These are phyloP conservation scores for Phrynocephalus forsythii DNA, from an alignment of 2,797 vertebrate genomes.

Conservation along the genomic window DNA sequence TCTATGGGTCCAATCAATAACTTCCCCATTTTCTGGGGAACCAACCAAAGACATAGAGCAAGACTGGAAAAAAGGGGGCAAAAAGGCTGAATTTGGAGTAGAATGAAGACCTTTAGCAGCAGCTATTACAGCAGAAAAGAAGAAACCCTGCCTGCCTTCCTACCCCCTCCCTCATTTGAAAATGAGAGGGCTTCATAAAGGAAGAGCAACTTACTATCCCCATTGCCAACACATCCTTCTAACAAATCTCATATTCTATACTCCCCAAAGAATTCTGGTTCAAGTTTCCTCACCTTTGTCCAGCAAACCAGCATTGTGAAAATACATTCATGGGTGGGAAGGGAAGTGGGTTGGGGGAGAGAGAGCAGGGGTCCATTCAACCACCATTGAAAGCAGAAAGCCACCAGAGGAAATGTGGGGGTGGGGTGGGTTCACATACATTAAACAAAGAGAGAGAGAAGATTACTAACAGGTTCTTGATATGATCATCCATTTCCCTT, in stretches of 20 bases:
- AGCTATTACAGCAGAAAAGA: too few relatives aligned
- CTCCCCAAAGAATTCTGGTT: neutral
- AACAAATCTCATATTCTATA: neutral
- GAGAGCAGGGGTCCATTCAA: neutral
- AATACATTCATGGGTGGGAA: neutral
- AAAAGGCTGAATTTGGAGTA: neutral
- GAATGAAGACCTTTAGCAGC: neutral
- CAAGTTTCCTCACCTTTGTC: neutral
- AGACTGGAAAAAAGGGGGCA: neutral
- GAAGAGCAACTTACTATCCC: neutral
- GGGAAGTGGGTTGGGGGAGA: too few relatives aligned
- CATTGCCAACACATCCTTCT: neutral
- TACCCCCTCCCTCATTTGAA: neutral
- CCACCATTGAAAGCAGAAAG: neutral
- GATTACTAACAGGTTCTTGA: slow-evolving; percentile 19
- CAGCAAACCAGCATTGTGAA: neutral
- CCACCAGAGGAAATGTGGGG: neutral
- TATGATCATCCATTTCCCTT: slow-evolving; percentile 10
- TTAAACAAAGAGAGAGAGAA: neutral
- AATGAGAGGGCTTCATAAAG: neutral
- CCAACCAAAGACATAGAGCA: neutral
- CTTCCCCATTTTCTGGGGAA: neutral
- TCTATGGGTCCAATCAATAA: neutral
- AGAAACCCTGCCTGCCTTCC: neutral
- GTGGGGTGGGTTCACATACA: neutral